Conservation (phyloP, 2,113 vertebrate genomes). For the Malurus elegans region DNA sequence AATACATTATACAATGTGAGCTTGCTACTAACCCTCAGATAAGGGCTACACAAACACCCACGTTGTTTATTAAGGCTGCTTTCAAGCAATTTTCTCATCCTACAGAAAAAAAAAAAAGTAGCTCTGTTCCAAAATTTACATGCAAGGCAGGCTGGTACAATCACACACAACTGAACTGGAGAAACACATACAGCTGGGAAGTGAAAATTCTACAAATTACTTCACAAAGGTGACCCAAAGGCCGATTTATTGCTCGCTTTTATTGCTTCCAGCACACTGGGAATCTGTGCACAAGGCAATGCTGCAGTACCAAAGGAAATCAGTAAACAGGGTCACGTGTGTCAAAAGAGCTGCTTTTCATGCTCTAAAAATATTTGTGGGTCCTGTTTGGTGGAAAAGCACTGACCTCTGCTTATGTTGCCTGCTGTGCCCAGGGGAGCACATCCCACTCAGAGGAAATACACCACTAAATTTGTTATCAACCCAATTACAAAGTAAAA, state of each 20-base stretch:
- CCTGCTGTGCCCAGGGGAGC: not conserved
- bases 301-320: not conserved
- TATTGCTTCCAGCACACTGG: not conserved
- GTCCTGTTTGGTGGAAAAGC: not conserved
- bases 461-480: not conserved
- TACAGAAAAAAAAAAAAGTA: not conserved
- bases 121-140: not conserved
- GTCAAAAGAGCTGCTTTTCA: not conserved
- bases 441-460: not conserved
- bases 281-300: not conserved
- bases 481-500: not conserved
- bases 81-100: not conserved
- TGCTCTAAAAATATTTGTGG: not conserved
- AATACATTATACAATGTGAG: not conserved
- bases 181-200: not conserved
- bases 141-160: not conserved
- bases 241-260: not conserved
- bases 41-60: not conserved
- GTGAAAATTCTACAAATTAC: not conserved
- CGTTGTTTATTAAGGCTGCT: not conserved
- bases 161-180: not conserved
- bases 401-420: not conserved
- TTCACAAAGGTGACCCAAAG: constrained; percentile 20
- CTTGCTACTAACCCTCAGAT: not conserved
- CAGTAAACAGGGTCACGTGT: not conserved